Evolutionary conservation across 1,140 invertebrate species (phyloP), one percentile per base, ranked within the genome.

Genomic region (Zaprionus capensis): DNA sequence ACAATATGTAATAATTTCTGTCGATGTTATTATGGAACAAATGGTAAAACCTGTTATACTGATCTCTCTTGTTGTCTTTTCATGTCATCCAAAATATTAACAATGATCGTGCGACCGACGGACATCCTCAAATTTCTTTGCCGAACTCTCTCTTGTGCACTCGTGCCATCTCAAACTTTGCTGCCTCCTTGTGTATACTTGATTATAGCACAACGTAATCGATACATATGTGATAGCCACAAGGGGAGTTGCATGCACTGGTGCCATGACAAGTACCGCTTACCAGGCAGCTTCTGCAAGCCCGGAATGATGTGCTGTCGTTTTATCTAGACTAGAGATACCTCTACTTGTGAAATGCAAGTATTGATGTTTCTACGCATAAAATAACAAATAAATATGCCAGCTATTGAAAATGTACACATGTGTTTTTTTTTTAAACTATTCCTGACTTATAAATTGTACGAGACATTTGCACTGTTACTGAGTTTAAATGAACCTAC

Each of bases 351-450:
- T 55, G 31, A 24, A 41, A 22, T 11, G 4, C 9, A 24, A 38
- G 28, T 2, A 7, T 31, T 31, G 28, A 31, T 9, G 6, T 31
- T 31, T 31, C 1, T 31, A 7, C 7, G 28, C 28, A 31, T 7
- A 31, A 31, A 31, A 31, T 31, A 31, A 31, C 0, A 28, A 28
- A 28, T 26, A 31, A 31, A 31, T 9, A 31, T 31, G 2, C 7
- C 7, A 31, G 28, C 28, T 28, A 0, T 31, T 0, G 28, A 57
- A 66, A 38, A 69, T 15, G 64, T 34, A 80, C 58, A 76, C 12
- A 81, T 61, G 80, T 83, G 77, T 83, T 83, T 87, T 87, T 7
- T 87, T 88, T 88, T 78, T 87, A 56, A 87, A 81, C 56, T 74
- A 72, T 83, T 76, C 69, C 26, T 82, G 74, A 84, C 66, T 81